A percentile compares a stretch with the other conserved stretches of the same genome.
These are phyloP conservation scores for Acanthornis magna DNA, from an alignment of 2,797 vertebrate species.

Conservation along the genomic window DNA sequence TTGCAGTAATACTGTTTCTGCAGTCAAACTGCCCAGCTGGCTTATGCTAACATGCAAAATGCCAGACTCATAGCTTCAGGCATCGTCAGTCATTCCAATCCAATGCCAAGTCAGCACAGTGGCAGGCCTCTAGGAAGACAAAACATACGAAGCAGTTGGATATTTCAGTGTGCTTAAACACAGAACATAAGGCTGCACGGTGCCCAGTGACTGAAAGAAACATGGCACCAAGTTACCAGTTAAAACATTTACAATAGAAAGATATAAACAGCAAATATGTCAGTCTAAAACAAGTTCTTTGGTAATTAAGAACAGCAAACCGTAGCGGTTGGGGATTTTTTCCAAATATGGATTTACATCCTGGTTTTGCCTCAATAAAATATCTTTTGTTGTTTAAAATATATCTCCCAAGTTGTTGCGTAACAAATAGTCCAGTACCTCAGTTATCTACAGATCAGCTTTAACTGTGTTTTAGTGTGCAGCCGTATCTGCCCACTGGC, in stretches of 20 bases:
- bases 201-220: constrained; percentile 71
- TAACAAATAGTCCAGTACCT: constrained; percentile 77
- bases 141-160: constrained; percentile 42
- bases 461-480: constrained; percentile 81
- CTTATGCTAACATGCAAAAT: constrained; percentile 39
- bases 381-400: constrained; percentile 70
- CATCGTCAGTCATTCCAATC: constrained; percentile 33
- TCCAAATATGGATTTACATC: constrained; percentile 84
- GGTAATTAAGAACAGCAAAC: constrained; percentile 89
- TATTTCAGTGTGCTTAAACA: constrained; percentile 76
- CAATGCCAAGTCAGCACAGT: constrained; percentile 68
- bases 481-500: constrained; percentile 70
- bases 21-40: constrained; percentile 55
- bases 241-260: constrained; percentile 73
- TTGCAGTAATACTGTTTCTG: constrained; percentile 71
- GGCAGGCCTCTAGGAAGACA: constrained; percentile 70
- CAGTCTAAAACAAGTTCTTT: constrained; percentile 87
- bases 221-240: constrained; percentile 81
- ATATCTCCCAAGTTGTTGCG: constrained; percentile 69
- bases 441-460: constrained; percentile 73
- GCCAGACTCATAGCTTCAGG: constrained; percentile 47
- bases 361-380: constrained; percentile 68
- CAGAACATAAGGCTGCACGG: constrained; percentile 77
- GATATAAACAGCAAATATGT: constrained; percentile 71
- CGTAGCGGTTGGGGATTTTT: background rate